These are phyloP conservation scores for Arctocebus calabarensis DNA, from an alignment of 2,797 vertebrate species.

Conservation along the genomic window DNA sequence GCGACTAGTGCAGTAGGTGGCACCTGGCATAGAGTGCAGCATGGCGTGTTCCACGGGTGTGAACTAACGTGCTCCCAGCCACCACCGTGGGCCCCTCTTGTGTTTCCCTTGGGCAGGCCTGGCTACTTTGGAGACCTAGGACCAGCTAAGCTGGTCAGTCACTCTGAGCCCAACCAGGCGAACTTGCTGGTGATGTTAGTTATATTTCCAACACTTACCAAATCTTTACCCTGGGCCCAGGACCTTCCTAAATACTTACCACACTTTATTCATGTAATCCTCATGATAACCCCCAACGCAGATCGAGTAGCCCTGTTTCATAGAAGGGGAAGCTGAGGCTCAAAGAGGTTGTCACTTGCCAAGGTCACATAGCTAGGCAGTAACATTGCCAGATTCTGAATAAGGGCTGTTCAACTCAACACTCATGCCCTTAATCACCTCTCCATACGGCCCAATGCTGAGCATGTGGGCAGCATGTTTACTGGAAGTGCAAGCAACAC, in stretches of 20 bases:
- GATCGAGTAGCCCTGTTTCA: neutral
- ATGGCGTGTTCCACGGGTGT: slow-evolving; percentile 85
- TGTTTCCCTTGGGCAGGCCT: neutral
- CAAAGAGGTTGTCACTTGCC: slow-evolving; percentile 23
- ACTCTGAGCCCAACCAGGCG: neutral
- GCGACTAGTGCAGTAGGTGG: slow-evolving; percentile 97
- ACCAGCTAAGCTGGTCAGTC: neutral
- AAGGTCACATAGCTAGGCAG: neutral
- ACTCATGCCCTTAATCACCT: neutral
- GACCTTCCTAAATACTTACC: neutral
- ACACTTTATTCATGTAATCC: neutral
- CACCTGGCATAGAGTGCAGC: slow-evolving; percentile 82
- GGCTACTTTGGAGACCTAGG: neutral
- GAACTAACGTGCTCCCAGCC: slow-evolving; percentile 59
- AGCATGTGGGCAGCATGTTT: neutral
- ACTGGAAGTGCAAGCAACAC: neutral
- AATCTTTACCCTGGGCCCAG: neutral
- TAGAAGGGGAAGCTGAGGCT: neutral
- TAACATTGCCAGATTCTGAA: neutral
- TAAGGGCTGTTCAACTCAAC: neutral
- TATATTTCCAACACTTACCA: neutral
- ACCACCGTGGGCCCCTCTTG: neutral
- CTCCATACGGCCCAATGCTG: neutral
- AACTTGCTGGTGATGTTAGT: neutral
- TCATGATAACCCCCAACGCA: neutral